Base-by-base conservation (phyloP, 2,797 vertebrate genomes). In the Paedocypris micromegethes region DNA sequence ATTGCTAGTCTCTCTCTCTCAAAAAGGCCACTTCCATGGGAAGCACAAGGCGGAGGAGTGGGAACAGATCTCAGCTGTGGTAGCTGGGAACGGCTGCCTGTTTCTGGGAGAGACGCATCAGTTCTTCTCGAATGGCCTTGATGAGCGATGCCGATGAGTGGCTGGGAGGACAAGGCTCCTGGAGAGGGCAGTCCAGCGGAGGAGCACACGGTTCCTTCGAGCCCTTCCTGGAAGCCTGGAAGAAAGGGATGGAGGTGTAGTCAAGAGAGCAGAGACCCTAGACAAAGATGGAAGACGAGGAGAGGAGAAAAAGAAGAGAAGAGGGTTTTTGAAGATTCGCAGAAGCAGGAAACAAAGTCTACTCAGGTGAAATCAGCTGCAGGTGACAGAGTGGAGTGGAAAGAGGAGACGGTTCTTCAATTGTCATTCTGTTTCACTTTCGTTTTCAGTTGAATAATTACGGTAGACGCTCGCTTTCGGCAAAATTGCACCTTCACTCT, bases 51-150 rank as follows among this genome's bases (percentile, higher is more conserved):
- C 75, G 68, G 42, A 66, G 83, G 80, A 83, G 77, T 82, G 73
- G 48, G 41, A 38, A 57, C 56, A 8, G 66, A 61, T 86, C 90
- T 97, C 94, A 99, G 82, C 95, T 95, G 77, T 95, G 94, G 89
- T 96, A 96, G 88, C 89, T 90, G 78, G 93, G 88, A 75, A 92
- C 89, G 0, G 92, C 68, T 4, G 90, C 89, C 87, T 99, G 97
- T 86, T 97, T 99, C 86, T 97, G 95, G 58, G 97, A 98, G 66
- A 99, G 93, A 9, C 97, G 94, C 64, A 98, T 84, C 60, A 99
- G 93, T 88, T 99, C 96, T 88, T 98, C 96, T 55, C 96, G 88
- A 82, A 99, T 99, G 77, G 96, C 96, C 90, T 97, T 97, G 87
- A 99, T 99, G 82, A 99, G 93, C 43, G 96, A 99, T 69, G 96